Percentiles rank a stretch among this genome's conserved stretches.
phyloP scores from a whole-genome alignment of 2,797 vertebrate species.

The Syngnathus acus region DNA sequence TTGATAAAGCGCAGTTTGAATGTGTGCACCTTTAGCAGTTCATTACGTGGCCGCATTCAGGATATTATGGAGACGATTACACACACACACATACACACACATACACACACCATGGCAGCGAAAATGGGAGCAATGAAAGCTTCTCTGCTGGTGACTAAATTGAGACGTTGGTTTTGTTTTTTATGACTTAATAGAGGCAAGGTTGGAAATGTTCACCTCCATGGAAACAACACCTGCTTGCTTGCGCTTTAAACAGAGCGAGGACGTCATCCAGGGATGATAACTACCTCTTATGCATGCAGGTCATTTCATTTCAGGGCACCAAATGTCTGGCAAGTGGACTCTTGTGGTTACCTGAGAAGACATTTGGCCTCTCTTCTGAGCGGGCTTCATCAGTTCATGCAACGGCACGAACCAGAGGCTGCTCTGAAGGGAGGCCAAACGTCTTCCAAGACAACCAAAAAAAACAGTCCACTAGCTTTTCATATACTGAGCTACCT shows the following conservation, averaged over 20 bases:
- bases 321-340: too few species aligned
- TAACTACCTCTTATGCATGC: neutral
- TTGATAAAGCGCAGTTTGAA: neutral
- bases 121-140: neutral
- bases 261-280: neutral
- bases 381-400: too few species aligned
- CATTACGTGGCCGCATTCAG: slow-evolving; percentile 8
- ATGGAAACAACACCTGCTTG: neutral
- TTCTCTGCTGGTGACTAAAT: neutral
- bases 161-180: neutral
- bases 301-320: too few species aligned
- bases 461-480: too few species aligned
- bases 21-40: slow-evolving; percentile 8
- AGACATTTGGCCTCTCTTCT: too few species aligned
- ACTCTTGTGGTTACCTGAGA: too few species aligned
- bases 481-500: too few species aligned
- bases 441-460: too few species aligned
- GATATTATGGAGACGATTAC: neutral
- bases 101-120: slow-evolving; percentile 8
- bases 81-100: slow-evolving; percentile 3
- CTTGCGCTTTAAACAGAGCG: neutral
- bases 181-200: neutral
- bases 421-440: too few species aligned
- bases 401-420: too few species aligned
- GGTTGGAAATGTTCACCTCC: neutral